Base-by-base conservation (phyloP, 2,797 vertebrate species). In the Brachyalestes nurse region DNA sequence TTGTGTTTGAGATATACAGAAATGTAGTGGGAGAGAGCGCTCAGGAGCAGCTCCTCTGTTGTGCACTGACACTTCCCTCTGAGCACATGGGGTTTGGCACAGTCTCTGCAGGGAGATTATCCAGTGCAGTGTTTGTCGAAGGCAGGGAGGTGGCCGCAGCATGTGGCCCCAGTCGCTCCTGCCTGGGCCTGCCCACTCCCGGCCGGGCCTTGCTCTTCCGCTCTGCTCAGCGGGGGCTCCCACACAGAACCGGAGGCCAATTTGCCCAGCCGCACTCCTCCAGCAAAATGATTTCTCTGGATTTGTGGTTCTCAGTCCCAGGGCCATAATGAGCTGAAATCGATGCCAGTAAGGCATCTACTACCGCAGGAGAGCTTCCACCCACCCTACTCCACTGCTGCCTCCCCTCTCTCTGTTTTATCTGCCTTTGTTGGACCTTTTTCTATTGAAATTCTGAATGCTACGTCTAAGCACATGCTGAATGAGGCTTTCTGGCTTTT, bases 161-260 rank as follows among this genome's bases (percentile, higher is more conserved):
- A 83, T 93, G 95, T 55, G 89, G 88, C 88, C 71, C 13, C 82
- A 86, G 87, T 83, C 78, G 83, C 87, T 93, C 92, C 81, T 92
- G 94, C 91, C 92, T 88, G 93, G 95, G 88, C 93, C 95, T 96
- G 95, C 94, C 94, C 92, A 90, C 92, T 93, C 90, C 92, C 93
- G 85, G 83, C 92, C 86, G 87, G 92, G 86, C 90, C 90, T 90
- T 88, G 89, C 92, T 94, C 92, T 93, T 93, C 92, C 90, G 91
- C 89, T 90, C 88, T 58, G 86, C 93, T 88, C 95, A 90, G 92
- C 89, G 67, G 95, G 94, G 88, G 45, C 83, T 84, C 91, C 88
- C 67, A 85, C 89, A 90, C 91, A 85, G 91, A 92, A 92, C 88
- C 90, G 88, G 87, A 93, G 87, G 90, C 91, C 92, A 92, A 94